These are phyloP conservation scores for Okamejei kenojei DNA, from an alignment of 2,797 vertebrate species.

Conservation along the genomic window DNA sequence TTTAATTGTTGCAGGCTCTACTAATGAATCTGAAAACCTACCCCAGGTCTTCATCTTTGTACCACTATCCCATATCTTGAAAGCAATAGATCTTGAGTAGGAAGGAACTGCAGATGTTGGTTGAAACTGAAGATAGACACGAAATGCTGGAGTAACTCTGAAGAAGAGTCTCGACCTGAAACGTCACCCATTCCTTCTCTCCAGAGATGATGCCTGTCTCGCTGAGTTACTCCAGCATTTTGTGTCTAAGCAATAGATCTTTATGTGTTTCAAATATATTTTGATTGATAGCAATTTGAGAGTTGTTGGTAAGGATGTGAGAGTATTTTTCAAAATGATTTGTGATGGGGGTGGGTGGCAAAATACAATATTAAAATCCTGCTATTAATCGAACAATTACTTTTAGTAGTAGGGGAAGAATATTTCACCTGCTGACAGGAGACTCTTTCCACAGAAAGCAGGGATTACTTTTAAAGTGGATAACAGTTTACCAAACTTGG, in stretches of 20 bases:
- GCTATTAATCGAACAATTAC: neutral
- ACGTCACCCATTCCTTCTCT: too few relatives aligned
- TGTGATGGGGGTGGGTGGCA: neutral
- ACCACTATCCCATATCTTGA: neutral
- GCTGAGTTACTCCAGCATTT: too few relatives aligned
- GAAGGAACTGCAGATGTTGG: too few relatives aligned
- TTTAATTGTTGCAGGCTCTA: neutral
- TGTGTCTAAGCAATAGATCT: too few relatives aligned
- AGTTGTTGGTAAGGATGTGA: neutral
- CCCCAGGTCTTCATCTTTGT: neutral
- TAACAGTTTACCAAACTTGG: constrained; percentile 83
- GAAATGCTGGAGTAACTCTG: too few relatives aligned
- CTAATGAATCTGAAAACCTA: neutral
- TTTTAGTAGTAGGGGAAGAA: neutral
- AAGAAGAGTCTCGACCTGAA: too few relatives aligned
- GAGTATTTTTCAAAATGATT: neutral
- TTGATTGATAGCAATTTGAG: neutral
- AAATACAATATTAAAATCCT: neutral
- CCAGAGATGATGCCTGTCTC: too few relatives aligned
- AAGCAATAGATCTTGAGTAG: neutral
- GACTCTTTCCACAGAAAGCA: constrained; percentile 64
- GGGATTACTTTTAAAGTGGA: constrained; percentile 88
- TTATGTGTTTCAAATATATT: neutral
- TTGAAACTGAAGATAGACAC: too few relatives aligned
- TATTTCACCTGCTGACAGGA: neutral